Base-by-base conservation (phyloP, 1,140 invertebrate genomes). In the Drosophila lowei region DNA sequence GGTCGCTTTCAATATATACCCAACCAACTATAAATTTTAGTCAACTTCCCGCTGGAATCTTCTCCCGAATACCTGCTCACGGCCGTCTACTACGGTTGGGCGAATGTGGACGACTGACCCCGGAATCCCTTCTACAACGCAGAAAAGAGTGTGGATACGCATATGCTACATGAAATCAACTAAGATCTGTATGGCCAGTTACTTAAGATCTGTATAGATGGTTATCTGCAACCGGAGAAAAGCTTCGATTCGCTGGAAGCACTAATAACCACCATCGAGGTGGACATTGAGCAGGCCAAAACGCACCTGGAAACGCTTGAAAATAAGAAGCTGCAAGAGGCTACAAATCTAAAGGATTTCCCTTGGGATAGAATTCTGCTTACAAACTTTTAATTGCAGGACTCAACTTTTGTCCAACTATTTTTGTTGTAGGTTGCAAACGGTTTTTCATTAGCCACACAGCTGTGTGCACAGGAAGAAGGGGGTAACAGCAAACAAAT, bases 121-220 rank as follows among this genome's bases (percentile, higher is more conserved):
- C 98, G 97, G 97, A 99, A 99, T 93, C 98, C 98, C 0, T 99
- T 95, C 92, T 99, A 97, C 63, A 99, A 99, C 92, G 93, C 95
- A 72, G 95, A 97, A 88, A 98, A 98, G 92, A 97, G 98, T 38
- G 95, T 99, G 94, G 97, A 99, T 93, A 96, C 97, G 0, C 97
- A 99, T 90, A 95, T 99, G 38, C 92, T 99, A 53, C 95, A 99
- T 79, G 92, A 95, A 72, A 99, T 97, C 91, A 92, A 94, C 15
- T 89, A 93, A 38, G 97, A 99, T 92, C 97, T 99, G 80, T 99
- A 99, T 92, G 97, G 96, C 4, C 93, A 94, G 53, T 90, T 92
- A 54, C 91, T 99, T 43, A 97, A 95, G 93, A 93, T 97, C 25
- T 94, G 95, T 60, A 93, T 99, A 57, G 83, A 95, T 15, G 97